Percentiles rank a stretch among this genome's conserved stretches.
These are phyloP conservation scores for Hirundo rustica DNA, from an alignment of 2,797 vertebrate genomes.

Conservation along the genomic window DNA sequence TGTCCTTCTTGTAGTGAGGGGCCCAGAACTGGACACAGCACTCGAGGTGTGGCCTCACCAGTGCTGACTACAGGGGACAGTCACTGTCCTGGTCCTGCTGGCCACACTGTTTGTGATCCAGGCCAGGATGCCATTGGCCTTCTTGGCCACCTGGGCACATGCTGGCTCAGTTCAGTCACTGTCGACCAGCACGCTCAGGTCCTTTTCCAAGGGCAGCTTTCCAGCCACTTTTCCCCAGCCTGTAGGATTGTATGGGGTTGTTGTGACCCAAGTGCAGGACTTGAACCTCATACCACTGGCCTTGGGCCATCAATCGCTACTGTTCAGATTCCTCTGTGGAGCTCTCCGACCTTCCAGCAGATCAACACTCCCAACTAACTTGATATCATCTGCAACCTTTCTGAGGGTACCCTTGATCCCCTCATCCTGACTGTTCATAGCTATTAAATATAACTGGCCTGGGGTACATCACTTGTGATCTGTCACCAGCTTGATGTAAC, in stretches of 20 bases:
- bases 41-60: rapidly evolving
- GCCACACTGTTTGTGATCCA: background rate
- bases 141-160: background rate
- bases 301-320: background rate
- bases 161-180: background rate
- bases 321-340: background rate
- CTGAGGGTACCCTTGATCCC: background rate
- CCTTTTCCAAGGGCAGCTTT: background rate
- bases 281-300: background rate
- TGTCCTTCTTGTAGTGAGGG: background rate
- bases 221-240: background rate
- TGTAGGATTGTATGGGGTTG: background rate
- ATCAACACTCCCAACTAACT: background rate
- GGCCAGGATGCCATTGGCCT: background rate
- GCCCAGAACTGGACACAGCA: background rate
- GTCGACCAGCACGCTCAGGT: background rate
- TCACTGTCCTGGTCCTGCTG: background rate
- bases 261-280: background rate
- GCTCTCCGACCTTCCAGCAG: background rate
- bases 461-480: background rate
- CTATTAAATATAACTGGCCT: background rate
- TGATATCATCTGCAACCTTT: background rate
- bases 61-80: background rate
- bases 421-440: background rate
- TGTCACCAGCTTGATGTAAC: background rate